phyloP scores from a whole-genome alignment of 2,888 invertebrate genomes.

The Rotaria sp. region DNA sequence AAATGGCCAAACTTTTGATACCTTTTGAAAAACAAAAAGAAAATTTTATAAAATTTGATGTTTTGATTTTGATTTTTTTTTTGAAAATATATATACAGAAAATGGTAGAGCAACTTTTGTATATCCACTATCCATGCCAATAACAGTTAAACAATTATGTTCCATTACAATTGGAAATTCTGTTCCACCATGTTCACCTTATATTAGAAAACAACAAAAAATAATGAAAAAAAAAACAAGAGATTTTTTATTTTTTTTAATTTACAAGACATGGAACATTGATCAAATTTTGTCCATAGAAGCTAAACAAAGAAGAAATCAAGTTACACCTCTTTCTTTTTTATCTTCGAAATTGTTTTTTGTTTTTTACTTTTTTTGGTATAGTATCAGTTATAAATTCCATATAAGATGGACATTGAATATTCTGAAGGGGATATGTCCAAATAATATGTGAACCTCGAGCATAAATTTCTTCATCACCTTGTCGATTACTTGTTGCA shows the following conservation, averaged over 20 bases:
- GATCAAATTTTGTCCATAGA: constrained; percentile 22
- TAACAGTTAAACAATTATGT: background rate
- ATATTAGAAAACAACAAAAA: background rate
- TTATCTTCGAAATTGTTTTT: too few species aligned
- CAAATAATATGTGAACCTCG: constrained; percentile 1
- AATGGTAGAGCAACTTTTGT: constrained; percentile 22
- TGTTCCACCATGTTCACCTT: constrained; percentile 23
- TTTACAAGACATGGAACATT: constrained; percentile 26
- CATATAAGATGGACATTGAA: constrained; percentile 26
- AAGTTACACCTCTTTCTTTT: background rate
- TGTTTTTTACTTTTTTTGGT: background rate
- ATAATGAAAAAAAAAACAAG: background rate
- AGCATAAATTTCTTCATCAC: constrained; percentile 27
- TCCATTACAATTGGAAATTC: constrained; percentile 12
- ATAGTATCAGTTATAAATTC: constrained; percentile 20
- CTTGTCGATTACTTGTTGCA: constrained; percentile 19
- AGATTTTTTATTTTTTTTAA: background rate
- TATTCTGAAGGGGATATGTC: constrained; percentile 2
- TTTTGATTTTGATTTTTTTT: background rate
- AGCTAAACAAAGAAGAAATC: background rate
- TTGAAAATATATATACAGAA: background rate
- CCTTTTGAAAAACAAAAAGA: background rate
- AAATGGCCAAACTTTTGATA: constrained; percentile 11
- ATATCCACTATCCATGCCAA: constrained; percentile 17
- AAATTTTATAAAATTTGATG: too few species aligned